Evolutionary conservation across 92 coral and sea anemone genomes (phyloP), one percentile per base, ranked within the genome.

Genomic region (Siderastrea siderea): DNA sequence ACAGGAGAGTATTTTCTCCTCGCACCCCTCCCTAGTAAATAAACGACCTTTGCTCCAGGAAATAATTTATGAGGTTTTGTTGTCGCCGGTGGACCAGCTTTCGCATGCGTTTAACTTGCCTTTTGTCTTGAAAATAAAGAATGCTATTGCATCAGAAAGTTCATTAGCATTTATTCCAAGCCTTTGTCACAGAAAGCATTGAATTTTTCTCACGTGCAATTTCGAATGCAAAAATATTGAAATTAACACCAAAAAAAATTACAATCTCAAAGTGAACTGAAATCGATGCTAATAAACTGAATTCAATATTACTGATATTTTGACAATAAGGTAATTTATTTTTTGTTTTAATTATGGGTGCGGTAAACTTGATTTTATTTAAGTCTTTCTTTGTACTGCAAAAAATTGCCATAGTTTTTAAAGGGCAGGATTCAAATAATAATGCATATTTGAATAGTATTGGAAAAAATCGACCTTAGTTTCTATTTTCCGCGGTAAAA

Each of bases 61-160:
- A 74, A 73, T 51, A 45, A 58, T 60, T 81, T 2, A 69, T 81
- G 75, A 80, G 75, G 72, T 49, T 65, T 7, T 55, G 84, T 65
- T 55, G 75, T 67, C 60, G 84, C 86, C 60, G 3, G 59, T 15
- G 3, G 57, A 59, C 78, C 47, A 4, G 86, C 58, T 71, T 9
- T 11, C 68, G 58, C 86, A 59, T n/a, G 78, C 86, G 59, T 14
- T 60, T 19, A 55, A 58, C 78, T 47, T 60, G 86, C 59, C 75
- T 68, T 66, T 81, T 79, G 75, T 81, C 76, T 66, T 43, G 52
- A 49, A 26, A 78, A 47, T 11, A 48, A 47, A 64, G 48, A n/a
- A 79, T 13, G n/a, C 14, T 51, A 83, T 83, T 83, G 87, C 87
- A 83, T 83, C 87, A 83, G 87, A 83, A 83, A 83, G 17, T 9